phyloP scores from a whole-genome alignment of 2,797 vertebrate species.

The Alca torda region DNA sequence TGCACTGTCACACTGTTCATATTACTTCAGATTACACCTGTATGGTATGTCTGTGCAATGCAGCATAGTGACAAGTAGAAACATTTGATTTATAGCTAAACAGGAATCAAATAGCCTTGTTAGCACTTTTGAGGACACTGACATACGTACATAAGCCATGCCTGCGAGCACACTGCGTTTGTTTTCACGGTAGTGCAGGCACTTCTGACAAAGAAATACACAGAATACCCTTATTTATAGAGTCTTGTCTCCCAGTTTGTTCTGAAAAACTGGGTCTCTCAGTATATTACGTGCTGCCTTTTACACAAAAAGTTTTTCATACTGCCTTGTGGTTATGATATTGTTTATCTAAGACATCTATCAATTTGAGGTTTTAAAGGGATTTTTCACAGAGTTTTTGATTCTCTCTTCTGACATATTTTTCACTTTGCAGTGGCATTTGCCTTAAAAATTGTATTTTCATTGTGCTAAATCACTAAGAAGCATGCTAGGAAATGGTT shows the following conservation, averaged over 20 bases:
- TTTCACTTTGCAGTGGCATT: not conserved
- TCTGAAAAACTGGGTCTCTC: not conserved
- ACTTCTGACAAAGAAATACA: not conserved
- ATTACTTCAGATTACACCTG: not conserved
- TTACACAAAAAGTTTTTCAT: not conserved
- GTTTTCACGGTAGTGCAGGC: accelerated
- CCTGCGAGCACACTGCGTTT: not conserved
- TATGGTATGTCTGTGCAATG: not conserved
- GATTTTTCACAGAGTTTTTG: not conserved
- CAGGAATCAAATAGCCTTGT: not conserved
- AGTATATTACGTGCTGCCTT: not conserved
- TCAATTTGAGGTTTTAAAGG: not conserved
- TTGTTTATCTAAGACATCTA: not conserved
- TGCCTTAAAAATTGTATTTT: not conserved
- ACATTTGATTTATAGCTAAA: not conserved
- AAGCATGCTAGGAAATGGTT: not conserved
- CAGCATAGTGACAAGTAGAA: not conserved
- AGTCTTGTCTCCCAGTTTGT: not conserved
- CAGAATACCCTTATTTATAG: not conserved
- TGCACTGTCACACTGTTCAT: not conserved
- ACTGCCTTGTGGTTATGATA: accelerated
- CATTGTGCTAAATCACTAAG: not conserved
- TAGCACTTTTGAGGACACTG: not conserved
- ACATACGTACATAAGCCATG: not conserved
- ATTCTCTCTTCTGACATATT: not conserved